These are phyloP conservation scores for Chloropsis hardwickii DNA, from an alignment of 2,113 vertebrate genomes.

Conservation along the genomic window DNA sequence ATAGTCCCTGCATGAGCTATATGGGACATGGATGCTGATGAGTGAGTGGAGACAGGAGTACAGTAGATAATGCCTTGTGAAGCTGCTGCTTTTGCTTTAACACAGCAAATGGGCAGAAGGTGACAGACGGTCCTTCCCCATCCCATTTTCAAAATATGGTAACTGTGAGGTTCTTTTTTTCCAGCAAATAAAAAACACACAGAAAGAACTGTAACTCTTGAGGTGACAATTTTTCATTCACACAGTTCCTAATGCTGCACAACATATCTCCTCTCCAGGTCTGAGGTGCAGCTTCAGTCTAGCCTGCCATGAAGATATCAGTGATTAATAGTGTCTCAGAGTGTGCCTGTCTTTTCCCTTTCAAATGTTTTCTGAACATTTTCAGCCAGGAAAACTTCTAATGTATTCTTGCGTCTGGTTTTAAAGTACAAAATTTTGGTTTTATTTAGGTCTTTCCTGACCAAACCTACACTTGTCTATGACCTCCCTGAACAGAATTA, in stretches of 20 bases:
- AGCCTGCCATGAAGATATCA: neutral
- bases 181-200: neutral
- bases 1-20: neutral
- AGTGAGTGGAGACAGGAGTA: neutral
- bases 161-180: neutral
- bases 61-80: neutral
- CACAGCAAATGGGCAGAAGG: neutral
- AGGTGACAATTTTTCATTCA: neutral
- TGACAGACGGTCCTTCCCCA: neutral
- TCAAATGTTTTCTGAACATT: neutral
- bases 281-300: neutral
- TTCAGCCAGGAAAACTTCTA: neutral
- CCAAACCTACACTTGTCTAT: neutral
- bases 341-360: neutral
- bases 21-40: neutral
- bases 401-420: neutral
- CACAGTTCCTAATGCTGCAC: neutral
- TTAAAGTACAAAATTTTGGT: neutral
- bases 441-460: neutral
- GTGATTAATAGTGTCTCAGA: neutral
- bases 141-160: neutral
- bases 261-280: neutral
- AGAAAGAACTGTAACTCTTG: neutral
- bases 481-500: neutral
- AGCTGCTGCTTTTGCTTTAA: neutral